These are phyloP conservation scores for Microctenopoma lineatum DNA, from an alignment of 2,797 vertebrate genomes.

Conservation along the genomic window DNA sequence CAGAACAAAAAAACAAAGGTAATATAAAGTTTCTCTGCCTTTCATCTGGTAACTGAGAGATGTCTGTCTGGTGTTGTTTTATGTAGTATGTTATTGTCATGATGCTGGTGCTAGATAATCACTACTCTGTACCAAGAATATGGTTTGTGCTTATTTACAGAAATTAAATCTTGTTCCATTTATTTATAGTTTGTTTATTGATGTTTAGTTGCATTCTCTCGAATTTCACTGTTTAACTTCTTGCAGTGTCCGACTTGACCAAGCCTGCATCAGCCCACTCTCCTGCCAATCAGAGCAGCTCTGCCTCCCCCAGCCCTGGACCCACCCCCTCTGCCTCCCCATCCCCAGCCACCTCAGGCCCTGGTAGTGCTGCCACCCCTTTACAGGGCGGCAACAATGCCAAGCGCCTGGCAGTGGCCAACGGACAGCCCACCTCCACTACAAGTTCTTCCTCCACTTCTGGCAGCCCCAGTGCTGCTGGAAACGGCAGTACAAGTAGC, in stretches of 20 bases:
- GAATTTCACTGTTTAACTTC: conserved; percentile 26
- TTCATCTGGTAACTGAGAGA: not conserved
- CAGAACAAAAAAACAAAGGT: conserved; percentile 99
- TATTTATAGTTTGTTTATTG: not conserved
- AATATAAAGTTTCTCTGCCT: conserved; percentile 36
- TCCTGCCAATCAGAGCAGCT: conserved; percentile 94
- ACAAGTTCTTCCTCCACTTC: conserved; percentile 86
- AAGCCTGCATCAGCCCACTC: conserved; percentile 97
- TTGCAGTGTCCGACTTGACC: conserved; percentile 97
- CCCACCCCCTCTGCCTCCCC: conserved; percentile 90
- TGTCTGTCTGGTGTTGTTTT: not conserved
- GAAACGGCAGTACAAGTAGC: conserved; percentile 72
- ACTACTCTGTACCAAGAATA: no score
- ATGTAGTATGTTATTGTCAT: no score
- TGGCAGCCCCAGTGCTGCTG: conserved; percentile 69
- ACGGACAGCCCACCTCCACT: conserved; percentile 98
- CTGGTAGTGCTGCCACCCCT: conserved; percentile 94
- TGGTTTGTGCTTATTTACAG: not conserved
- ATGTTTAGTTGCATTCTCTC: not conserved
- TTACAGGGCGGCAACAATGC: conserved; percentile 99
- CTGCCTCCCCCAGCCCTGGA: conserved; percentile 93
- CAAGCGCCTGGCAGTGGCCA: conserved; percentile 99
- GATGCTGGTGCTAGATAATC: no score
- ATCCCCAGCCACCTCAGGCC: conserved; percentile 91
- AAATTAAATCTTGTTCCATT: not conserved